Percentiles rank a stretch among this genome's conserved stretches.
Conservation (phyloP, 2,113 vertebrate genomes). For the Symphodus melops region DNA sequence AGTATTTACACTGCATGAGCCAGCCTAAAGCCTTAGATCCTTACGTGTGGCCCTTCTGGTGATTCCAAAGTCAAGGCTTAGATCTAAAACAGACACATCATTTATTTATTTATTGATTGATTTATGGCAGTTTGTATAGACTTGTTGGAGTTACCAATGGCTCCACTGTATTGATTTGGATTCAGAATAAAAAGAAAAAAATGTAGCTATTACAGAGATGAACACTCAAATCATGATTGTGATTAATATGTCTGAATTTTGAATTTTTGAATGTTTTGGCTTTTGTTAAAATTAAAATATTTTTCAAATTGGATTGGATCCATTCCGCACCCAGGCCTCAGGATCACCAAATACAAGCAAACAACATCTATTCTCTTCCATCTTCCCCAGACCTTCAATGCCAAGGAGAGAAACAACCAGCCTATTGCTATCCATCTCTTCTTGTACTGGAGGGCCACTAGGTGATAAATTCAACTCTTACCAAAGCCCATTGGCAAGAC, state of each 20-base stretch:
- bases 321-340: conserved; percentile 20
- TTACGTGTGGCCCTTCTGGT: too few relatives aligned
- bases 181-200: background rate
- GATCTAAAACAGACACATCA: too few relatives aligned
- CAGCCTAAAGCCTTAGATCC: too few relatives aligned
- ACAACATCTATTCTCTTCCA: conserved; percentile 52
- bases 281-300: background rate
- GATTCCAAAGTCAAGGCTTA: too few relatives aligned
- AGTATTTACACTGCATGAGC: too few relatives aligned
- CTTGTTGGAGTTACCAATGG: background rate
- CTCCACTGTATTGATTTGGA: background rate
- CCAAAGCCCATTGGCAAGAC: conserved; percentile 68
- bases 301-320: background rate
- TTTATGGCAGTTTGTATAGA: background rate
- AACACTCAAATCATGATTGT: background rate
- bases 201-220: background rate
- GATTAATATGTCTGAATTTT: background rate
- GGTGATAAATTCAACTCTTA: conserved; percentile 73
- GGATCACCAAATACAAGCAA: conserved; percentile 41
- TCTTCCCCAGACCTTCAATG: conserved; percentile 46
- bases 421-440: conserved; percentile 68
- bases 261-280: background rate
- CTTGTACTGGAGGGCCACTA: conserved; percentile 56
- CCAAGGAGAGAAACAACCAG: conserved; percentile 58
- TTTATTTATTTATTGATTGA: too few relatives aligned